These are phyloP conservation scores for Furnarius figulus DNA, from an alignment of 2,113 vertebrate genomes.

Conservation along the genomic window DNA sequence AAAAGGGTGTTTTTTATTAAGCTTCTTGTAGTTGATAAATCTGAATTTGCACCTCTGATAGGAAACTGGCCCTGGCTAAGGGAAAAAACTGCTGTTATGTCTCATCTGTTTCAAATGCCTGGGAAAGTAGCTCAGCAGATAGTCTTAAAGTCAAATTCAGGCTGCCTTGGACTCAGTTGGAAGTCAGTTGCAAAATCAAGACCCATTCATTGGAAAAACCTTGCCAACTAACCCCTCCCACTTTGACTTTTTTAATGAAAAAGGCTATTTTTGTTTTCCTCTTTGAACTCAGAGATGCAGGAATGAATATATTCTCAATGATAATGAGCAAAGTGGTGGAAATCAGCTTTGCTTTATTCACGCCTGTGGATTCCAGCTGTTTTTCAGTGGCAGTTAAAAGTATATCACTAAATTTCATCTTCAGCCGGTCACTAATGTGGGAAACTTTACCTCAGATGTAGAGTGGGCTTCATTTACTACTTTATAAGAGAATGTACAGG, in stretches of 20 bases:
- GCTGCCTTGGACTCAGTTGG: neutral
- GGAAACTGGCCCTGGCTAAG: conserved; percentile 46
- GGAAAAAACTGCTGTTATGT: neutral
- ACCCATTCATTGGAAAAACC: conserved; percentile 11
- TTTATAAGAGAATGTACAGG: neutral
- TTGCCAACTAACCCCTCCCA: neutral
- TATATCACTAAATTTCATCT: neutral
- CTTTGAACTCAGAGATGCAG: neutral
- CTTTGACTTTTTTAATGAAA: neutral
- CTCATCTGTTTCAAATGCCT: conserved; percentile 45
- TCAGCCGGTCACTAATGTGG: neutral
- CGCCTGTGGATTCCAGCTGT: neutral
- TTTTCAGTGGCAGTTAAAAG: conserved; percentile 16
- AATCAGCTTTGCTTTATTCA: neutral
- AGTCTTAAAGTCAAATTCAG: conserved; percentile 19
- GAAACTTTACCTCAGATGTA: neutral
- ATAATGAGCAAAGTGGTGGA: neutral
- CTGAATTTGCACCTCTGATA: conserved; percentile 65
- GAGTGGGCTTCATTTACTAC: neutral
- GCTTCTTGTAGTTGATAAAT: conserved; percentile 58
- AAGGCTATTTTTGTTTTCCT: conserved; percentile 18
- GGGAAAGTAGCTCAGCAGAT: conserved; percentile 44
- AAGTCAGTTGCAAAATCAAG: conserved; percentile 43
- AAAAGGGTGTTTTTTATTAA: conserved; percentile 58
- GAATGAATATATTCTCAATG: neutral